These are phyloP conservation scores for Odontocolon sp. DNA, from an alignment of 2,888 invertebrate genomes.

Conservation along the genomic window DNA sequence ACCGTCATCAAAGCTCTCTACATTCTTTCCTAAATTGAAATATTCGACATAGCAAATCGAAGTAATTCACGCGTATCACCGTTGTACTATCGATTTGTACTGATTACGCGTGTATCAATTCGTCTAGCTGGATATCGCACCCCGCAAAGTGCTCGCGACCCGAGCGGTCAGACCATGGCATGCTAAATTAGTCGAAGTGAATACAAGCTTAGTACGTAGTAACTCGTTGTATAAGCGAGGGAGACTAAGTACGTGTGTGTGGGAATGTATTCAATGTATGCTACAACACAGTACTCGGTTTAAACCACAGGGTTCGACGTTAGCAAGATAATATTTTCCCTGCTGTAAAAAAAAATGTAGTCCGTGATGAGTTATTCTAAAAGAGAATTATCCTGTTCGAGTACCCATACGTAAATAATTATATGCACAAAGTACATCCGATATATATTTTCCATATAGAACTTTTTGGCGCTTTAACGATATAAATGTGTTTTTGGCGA, in stretches of 20 bases:
- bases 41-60: slow-evolving; percentile 14
- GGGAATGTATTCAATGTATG: background rate
- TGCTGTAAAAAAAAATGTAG: slow-evolving; percentile 1
- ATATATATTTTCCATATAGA: no score
- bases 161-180: slow-evolving; percentile 29
- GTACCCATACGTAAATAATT: no score
- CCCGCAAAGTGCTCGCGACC: slow-evolving; percentile 9
- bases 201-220: slow-evolving; percentile 23
- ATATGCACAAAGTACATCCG: no score
- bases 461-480: no score
- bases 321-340: background rate
- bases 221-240: background rate
- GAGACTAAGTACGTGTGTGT: background rate
- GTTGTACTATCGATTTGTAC: slow-evolving; percentile 35
- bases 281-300: background rate
- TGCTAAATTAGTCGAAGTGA: slow-evolving; percentile 50
- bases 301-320: background rate
- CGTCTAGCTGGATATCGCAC: slow-evolving; percentile 20
- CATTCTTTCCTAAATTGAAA: background rate
- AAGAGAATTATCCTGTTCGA: slow-evolving; percentile 30
- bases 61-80: slow-evolving; percentile 7
- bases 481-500: no score
- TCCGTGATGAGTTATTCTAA: slow-evolving; percentile 14
- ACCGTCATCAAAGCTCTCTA: background rate
- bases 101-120: slow-evolving; percentile 51